These are phyloP conservation scores for Pristionchus entomophagus DNA, from an alignment of 2,888 invertebrate species.

Conservation along the genomic window DNA sequence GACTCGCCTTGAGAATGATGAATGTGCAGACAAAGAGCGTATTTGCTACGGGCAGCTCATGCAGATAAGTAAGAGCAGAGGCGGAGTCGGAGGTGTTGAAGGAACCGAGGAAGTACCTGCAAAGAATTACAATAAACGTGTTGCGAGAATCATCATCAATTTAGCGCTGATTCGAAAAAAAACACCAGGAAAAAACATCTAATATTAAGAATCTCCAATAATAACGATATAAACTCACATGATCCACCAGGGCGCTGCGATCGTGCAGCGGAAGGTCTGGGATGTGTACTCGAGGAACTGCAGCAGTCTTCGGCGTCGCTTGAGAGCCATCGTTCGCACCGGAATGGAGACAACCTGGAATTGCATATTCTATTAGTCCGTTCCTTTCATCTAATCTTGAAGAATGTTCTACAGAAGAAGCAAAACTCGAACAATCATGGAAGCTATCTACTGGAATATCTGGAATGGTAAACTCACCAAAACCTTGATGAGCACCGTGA, in stretches of 20 bases:
- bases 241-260: conserved; percentile 46
- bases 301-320: conserved; percentile 47
- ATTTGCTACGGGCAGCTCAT: not conserved
- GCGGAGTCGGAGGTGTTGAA: not conserved
- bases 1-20: conserved; percentile 36
- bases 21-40: conserved; percentile 9
- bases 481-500: conserved; percentile 36
- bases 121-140: no score
- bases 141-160: no score
- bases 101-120: conserved; percentile 48
- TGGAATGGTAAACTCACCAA: not conserved
- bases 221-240: conserved; percentile 22
- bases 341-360: conserved; percentile 38
- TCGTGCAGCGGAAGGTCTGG: conserved; percentile 46
- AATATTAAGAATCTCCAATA: not conserved
- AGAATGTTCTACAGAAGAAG: no score
- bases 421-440: not conserved
- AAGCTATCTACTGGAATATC: not conserved
- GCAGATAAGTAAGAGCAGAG: not conserved
- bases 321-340: conserved; percentile 29
- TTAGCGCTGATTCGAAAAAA: no score
- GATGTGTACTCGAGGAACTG: conserved; percentile 53
- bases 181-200: no score
- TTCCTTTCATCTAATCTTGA: no score
- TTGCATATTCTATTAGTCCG: no score